phyloP scores from a whole-genome alignment of 1,140 invertebrate species.

The Papilio aristodemus region DNA sequence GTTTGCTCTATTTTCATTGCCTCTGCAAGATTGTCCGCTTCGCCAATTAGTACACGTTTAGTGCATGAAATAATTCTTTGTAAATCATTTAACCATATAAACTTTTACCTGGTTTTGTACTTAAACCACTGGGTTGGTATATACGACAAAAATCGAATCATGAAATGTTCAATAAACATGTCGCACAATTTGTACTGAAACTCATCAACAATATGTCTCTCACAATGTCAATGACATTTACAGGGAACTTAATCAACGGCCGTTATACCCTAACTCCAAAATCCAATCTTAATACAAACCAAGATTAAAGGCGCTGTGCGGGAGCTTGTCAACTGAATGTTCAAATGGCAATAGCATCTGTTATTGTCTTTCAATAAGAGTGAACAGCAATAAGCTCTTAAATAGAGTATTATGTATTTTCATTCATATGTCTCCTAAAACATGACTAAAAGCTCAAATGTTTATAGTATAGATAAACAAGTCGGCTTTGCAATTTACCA shows the following conservation, averaged over 20 bases:
- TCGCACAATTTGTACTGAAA: not conserved
- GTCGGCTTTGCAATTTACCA: too few species aligned
- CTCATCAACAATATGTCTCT: constrained; percentile 10
- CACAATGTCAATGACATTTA: constrained; percentile 14
- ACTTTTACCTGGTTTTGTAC: too few species aligned
- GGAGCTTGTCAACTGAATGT: not conserved
- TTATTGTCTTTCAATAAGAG: not conserved
- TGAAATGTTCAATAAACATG: constrained; percentile 2
- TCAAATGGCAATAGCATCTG: not conserved
- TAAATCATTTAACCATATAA: too few species aligned
- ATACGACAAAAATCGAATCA: not conserved
- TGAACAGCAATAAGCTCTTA: not conserved
- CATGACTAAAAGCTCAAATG: too few species aligned
- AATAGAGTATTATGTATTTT: not conserved
- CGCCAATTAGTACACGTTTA: too few species aligned
- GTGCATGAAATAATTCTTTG: too few species aligned
- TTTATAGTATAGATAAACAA: too few species aligned
- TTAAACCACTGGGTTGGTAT: too few species aligned
- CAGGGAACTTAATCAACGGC: constrained; percentile 25
- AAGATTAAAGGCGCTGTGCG: constrained; percentile 9
- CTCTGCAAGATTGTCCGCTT: too few species aligned
- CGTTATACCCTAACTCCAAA: not conserved
- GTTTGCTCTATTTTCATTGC: too few species aligned
- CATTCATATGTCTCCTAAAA: too few species aligned
- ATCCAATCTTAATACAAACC: constrained; percentile 22